Conservation (phyloP, 2,888 invertebrate genomes). For the Rhaphigaster nebulosa region DNA sequence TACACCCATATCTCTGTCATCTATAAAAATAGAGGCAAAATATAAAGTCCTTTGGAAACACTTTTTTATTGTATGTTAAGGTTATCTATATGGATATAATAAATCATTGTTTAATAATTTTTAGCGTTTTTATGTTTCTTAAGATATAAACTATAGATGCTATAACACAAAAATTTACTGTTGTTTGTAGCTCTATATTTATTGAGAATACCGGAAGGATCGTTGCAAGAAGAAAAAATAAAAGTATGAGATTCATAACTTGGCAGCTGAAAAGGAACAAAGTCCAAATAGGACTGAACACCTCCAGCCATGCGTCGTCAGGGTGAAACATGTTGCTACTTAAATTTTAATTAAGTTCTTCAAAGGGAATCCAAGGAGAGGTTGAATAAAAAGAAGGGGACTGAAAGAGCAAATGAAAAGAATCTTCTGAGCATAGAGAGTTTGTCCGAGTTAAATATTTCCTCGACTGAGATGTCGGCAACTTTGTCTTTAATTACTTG, state of each 20-base stretch:
- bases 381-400: slow-evolving; percentile 2
- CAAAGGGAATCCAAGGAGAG: slow-evolving; percentile 40
- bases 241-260: not conserved
- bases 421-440: slow-evolving; percentile 6
- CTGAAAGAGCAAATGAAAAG: slow-evolving; percentile 45
- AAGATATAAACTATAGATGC: too few species aligned
- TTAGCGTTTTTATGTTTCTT: not conserved
- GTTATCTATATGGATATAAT: too few species aligned
- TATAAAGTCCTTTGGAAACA: too few species aligned
- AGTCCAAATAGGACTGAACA: not conserved
- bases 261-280: not conserved
- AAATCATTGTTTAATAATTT: too few species aligned
- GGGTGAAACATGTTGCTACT: slow-evolving; percentile 14
- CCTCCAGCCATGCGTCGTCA: not conserved
- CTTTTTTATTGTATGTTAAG: too few species aligned
- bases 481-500: slow-evolving; percentile 37
- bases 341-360: slow-evolving; percentile 33
- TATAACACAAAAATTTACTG: too few species aligned
- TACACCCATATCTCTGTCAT: too few species aligned
- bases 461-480: not conserved
- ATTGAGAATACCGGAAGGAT: not conserved
- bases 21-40: too few species aligned
- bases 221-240: not conserved
- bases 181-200: not conserved
- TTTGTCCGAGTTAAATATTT: slow-evolving; percentile 16